Percentiles rank a stretch among this genome's conserved stretches.
Conservation (phyloP, 2,797 vertebrate genomes). For the Sphaeramia orbicularis region DNA sequence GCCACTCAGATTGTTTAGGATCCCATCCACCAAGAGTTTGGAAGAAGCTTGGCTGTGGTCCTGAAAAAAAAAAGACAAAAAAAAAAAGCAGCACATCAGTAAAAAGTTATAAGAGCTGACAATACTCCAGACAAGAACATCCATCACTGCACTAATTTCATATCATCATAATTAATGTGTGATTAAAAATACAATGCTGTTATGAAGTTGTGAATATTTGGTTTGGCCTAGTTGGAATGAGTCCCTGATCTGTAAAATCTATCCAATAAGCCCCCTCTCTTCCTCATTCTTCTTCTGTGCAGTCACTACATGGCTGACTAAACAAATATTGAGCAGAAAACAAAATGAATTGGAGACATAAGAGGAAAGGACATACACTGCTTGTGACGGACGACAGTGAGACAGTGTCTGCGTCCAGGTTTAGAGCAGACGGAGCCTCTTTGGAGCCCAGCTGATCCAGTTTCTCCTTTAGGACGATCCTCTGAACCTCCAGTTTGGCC, state of each 20-base stretch:
- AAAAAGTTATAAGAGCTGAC: neutral
- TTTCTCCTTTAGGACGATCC: slow-evolving; percentile 86
- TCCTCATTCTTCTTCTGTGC: no score
- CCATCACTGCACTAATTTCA: neutral
- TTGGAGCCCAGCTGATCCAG: slow-evolving; percentile 83
- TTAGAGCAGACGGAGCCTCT: slow-evolving; percentile 83
- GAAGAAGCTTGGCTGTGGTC: slow-evolving; percentile 69
- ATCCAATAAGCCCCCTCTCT: no score
- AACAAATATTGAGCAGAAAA: slow-evolving; percentile 1
- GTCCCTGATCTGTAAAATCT: neutral
- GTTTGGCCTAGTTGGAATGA: neutral
- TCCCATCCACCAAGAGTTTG: slow-evolving; percentile 83
- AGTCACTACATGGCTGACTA: neutral
- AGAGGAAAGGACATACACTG: slow-evolving; percentile 77
- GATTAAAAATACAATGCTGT: neutral
- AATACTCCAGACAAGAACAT: neutral
- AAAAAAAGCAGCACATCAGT: slow-evolving; percentile 30
- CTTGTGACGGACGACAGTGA: slow-evolving; percentile 82
- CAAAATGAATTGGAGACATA: neutral
- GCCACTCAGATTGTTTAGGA: slow-evolving; percentile 88
- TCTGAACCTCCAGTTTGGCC: slow-evolving; percentile 90
- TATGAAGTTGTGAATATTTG: neutral
- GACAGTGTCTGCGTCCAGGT: slow-evolving; percentile 83
- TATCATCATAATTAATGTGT: no score
- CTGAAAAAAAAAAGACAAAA: slow-evolving; percentile 63